Percentiles rank a stretch among this genome's conserved stretches.
Conservation (phyloP, 2,888 invertebrate genomes). For the Cephus pygmeus region DNA sequence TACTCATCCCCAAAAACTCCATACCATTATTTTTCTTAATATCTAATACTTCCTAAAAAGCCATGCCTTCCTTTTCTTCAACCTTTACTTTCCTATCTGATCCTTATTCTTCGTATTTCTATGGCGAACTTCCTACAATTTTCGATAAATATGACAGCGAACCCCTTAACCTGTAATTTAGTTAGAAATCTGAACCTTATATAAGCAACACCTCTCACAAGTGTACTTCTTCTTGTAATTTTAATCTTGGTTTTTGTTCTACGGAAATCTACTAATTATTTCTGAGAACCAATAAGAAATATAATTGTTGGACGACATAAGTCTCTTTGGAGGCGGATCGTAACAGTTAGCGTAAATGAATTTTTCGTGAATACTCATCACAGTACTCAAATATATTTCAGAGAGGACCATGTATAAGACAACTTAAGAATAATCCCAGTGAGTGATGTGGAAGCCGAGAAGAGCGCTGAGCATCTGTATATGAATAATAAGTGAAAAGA, state of each 20-base stretch:
- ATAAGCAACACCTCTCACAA: no score
- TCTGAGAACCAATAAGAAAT: no score
- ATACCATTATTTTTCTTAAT: no score
- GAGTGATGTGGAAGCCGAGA: neutral
- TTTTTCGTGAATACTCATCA: neutral
- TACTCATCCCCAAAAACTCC: neutral
- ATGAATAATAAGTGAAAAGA: constrained; percentile 65
- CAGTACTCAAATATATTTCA: neutral
- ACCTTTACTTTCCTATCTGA: no score
- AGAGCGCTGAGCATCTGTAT: neutral
- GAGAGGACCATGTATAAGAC: neutral
- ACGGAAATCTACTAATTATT: no score
- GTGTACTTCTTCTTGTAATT: neutral
- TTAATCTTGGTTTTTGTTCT: neutral
- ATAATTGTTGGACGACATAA: neutral
- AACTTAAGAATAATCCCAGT: neutral
- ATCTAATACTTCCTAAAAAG: no score
- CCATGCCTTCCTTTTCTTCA: neutral
- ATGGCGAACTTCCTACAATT: no score
- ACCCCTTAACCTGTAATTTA: no score
- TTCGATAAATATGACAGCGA: neutral
- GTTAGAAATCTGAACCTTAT: no score
- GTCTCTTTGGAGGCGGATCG: neutral
- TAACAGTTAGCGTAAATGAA: neutral
- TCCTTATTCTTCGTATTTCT: no score